phyloP scores from a whole-genome alignment of 2,113 vertebrate genomes.

The Egretta garzetta region DNA sequence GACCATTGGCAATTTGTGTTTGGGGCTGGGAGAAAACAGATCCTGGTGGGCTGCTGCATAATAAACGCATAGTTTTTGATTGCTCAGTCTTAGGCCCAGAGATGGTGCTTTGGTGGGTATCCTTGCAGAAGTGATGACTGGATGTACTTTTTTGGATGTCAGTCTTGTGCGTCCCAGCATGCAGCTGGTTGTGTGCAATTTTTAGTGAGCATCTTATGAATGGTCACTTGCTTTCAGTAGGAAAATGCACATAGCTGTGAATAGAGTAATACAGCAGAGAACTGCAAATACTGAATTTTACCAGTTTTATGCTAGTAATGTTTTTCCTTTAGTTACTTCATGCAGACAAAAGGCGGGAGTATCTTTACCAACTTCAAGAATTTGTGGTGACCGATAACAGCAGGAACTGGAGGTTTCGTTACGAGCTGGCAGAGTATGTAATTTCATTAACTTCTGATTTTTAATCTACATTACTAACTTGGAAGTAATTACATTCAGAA shows the following conservation, averaged over 20 bases:
- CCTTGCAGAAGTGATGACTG: not conserved
- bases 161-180: not conserved
- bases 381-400: slow-evolving; percentile 79
- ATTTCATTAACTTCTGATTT: not conserved
- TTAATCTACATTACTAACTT: not conserved
- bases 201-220: not conserved
- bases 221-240: not conserved
- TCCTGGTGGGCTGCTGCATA: not conserved
- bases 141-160: not conserved
- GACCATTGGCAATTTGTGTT: not conserved
- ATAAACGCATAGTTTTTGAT: not conserved
- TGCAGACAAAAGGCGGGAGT: slow-evolving; percentile 80
- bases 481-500: not conserved
- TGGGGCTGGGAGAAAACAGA: not conserved
- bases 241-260: not conserved
- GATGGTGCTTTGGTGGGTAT: not conserved
- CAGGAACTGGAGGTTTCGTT: slow-evolving; percentile 80
- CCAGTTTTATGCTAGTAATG: not conserved
- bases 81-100: not conserved
- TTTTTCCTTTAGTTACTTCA: slow-evolving; percentile 75
- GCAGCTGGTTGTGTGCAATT: not conserved
- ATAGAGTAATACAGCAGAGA: not conserved
- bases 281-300: not conserved
- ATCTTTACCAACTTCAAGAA: slow-evolving; percentile 80
- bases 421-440: slow-evolving; percentile 79